These are phyloP conservation scores for Syritta pipiens DNA, from an alignment of 2,888 invertebrate genomes.

Conservation along the genomic window DNA sequence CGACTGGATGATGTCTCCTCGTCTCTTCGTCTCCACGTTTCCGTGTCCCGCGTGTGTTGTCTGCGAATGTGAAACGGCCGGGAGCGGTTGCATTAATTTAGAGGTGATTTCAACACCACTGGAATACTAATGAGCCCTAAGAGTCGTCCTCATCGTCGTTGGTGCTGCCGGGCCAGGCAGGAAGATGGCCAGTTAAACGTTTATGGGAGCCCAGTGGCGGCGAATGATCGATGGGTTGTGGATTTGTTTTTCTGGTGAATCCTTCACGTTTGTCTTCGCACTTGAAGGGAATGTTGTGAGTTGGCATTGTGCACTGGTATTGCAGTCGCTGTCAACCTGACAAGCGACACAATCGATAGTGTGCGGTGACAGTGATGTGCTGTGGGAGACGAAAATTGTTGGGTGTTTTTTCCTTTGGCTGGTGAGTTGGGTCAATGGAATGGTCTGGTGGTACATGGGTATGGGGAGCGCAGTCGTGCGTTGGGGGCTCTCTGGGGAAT, in stretches of 20 bases:
- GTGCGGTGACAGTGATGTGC: constrained; percentile 63
- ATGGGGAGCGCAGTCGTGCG: too few species aligned
- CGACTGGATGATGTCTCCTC: too few species aligned
- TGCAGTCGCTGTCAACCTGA: constrained; percentile 57
- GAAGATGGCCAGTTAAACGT: constrained; percentile 44
- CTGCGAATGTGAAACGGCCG: constrained; percentile 59
- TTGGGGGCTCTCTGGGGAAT: too few species aligned
- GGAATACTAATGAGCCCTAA: constrained; percentile 69
- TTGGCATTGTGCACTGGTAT: constrained; percentile 23
- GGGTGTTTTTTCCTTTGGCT: not conserved
- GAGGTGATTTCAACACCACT: constrained; percentile 67
- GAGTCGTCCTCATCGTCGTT: constrained; percentile 16
- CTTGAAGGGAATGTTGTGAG: constrained; percentile 54
- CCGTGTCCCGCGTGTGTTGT: constrained; percentile 8
- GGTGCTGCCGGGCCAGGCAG: not conserved
- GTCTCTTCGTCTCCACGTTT: not conserved
- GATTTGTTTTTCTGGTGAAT: constrained; percentile 62
- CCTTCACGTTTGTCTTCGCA: constrained; percentile 67
- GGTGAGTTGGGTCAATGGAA: too few species aligned
- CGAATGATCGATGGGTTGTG: constrained; percentile 65
- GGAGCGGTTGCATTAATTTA: constrained; percentile 69
- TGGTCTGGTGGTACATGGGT: too few species aligned
- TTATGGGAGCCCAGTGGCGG: constrained; percentile 52
- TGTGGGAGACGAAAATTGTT: constrained; percentile 54
- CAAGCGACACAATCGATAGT: constrained; percentile 64